Evolutionary conservation across 1,140 invertebrate species (phyloP).

Genomic region (Ericerus pela): DNA sequence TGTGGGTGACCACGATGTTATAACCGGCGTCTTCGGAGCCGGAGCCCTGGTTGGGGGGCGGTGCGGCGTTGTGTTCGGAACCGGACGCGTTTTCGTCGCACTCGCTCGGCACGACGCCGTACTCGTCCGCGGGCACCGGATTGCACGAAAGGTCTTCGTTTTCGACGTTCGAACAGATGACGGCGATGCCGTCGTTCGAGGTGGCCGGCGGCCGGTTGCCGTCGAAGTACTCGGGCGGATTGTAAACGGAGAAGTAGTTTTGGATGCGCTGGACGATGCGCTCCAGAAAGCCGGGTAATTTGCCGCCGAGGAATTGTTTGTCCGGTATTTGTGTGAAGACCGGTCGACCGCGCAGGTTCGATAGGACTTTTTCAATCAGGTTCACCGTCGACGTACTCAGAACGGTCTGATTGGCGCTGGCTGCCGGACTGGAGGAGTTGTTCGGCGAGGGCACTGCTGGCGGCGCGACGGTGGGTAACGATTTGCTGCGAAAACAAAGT

Average conservation of each 20-base stretch:
- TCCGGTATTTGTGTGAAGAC: neutral
- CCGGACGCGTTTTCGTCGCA: no score
- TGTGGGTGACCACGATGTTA: neutral
- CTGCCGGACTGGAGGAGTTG: no score
- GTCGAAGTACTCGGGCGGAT: slow-evolving; percentile 21
- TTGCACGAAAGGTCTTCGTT: neutral
- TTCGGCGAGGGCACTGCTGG: no score
- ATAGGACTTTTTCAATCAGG: neutral
- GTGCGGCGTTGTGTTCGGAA: no score
- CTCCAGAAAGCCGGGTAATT: slow-evolving; percentile 24
- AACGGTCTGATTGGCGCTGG: no score
- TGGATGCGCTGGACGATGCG: slow-evolving; percentile 26
- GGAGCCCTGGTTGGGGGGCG: no score
- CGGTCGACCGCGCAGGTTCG: neutral
- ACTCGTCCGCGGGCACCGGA: slow-evolving; percentile 4
- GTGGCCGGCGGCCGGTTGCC: slow-evolving; percentile 10
- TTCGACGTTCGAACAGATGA: neutral
- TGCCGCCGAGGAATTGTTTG: slow-evolving; percentile 15
- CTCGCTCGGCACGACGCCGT: no score
- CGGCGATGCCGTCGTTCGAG: slow-evolving; percentile 6
- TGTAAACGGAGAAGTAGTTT: slow-evolving; percentile 26
- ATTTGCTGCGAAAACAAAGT: no score
- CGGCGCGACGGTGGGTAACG: no score
- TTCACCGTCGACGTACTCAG: no score
- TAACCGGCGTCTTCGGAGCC: neutral